Percentiles rank a stretch among this genome's conserved stretches.
Conservation (phyloP, 2,797 vertebrate species). For the Clarias platycephalus region DNA sequence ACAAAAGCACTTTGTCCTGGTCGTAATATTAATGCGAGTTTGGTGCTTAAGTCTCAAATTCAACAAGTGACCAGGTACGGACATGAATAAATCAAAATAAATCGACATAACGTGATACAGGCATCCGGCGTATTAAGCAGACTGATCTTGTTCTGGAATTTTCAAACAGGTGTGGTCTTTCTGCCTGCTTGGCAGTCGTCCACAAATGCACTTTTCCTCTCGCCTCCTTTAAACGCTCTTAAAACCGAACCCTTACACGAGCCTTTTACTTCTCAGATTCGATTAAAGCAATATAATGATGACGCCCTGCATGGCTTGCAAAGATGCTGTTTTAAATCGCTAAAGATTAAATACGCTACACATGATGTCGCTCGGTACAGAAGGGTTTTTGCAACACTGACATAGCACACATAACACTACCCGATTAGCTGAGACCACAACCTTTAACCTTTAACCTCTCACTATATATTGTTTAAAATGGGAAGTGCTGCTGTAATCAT, state of each 20-base stretch:
- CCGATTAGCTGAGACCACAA: background rate
- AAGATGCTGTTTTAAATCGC: slow-evolving; percentile 44
- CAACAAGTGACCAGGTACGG: slow-evolving; percentile 11
- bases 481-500: background rate
- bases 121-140: background rate
- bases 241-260: slow-evolving; percentile 21
- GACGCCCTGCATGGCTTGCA: slow-evolving; percentile 3
- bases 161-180: slow-evolving; percentile 27
- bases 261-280: slow-evolving; percentile 24
- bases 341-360: slow-evolving; percentile 24
- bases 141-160: slow-evolving; percentile 20
- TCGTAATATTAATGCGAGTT: background rate
- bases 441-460: background rate
- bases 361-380: background rate
- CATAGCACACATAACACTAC: background rate
- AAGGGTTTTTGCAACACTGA: background rate
- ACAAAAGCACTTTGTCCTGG: background rate
- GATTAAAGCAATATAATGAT: slow-evolving; percentile 28
- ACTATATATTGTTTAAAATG: no score
- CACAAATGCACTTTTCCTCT: slow-evolving; percentile 23
- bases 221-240: slow-evolving; percentile 38
- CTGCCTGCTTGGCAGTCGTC: slow-evolving; percentile 11
- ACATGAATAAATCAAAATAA: slow-evolving; percentile 11
- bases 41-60: background rate
- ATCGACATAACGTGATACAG: background rate